Base-by-base conservation (phyloP, 2,888 invertebrate genomes). In the Halictus ligatus region DNA sequence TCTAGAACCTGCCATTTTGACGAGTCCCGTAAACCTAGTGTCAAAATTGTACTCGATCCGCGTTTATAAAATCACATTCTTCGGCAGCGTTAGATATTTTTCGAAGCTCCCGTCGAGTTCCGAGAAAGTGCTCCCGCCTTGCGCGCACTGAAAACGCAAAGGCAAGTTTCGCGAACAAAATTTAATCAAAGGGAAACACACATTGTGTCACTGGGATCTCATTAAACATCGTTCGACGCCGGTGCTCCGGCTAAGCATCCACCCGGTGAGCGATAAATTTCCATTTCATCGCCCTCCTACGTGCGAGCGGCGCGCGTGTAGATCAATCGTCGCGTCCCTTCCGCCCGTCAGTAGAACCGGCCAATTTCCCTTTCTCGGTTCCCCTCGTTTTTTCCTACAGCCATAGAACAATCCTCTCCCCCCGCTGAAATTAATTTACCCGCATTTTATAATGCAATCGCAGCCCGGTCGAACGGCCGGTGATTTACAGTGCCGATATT, bases 361-460 rank as follows among this genome's bases (percentile, higher is more conserved):
- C 64, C 73, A 50, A 43, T 69, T 71, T 75, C 64, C n/a, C 72
- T 75, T 77, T 72, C 81, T n/a, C 71, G 35, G 40, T 58, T 72
- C 13, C 43, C 78, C 75, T 40, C 64, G 78, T 81, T 75, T 64
- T 64, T 46, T 72, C 54, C 75, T 48, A 69, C 54, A 43, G 13
- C 73, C 75, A 40, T 29, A 21, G 46, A 72, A 58, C 64, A 58
- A 67, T 43, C 89, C 91, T 84, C 77, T 84, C 81, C 80, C 87
- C 87, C 83, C 89, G 89, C 90, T 88, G 92, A 91, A 93, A 93
- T 93, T 93, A 93, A 93, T 93, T 92, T 90, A 91, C 90, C 91
- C 86, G 86, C 88, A 86, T 92, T 93, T 93, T 93, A 93, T 92
- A 93, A 93, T 92, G 92, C 92, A 91, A 93, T 93, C 91, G 91